Percentiles rank a stretch among this genome's conserved stretches.
These are phyloP conservation scores for Diuraphis noxia DNA, from an alignment of 1,140 invertebrate species.

Conservation along the genomic window DNA sequence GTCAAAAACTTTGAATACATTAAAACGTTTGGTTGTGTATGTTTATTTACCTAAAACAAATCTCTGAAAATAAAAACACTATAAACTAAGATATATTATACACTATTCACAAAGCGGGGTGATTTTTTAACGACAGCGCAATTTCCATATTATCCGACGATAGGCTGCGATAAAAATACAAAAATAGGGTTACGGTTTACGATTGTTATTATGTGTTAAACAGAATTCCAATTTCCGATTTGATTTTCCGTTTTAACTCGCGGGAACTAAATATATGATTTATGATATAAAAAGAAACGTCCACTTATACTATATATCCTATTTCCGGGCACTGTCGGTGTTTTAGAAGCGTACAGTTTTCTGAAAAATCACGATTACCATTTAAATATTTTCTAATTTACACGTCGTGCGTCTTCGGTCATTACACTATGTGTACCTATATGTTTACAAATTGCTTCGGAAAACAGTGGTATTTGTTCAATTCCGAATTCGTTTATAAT, in stretches of 20 bases:
- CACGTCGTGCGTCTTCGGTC: background rate
- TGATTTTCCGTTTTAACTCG: background rate
- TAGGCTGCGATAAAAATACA: background rate
- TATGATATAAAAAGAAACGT: no score
- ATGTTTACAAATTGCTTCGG: no score
- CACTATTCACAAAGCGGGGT: background rate
- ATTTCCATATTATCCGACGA: background rate
- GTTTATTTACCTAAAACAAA: conserved; percentile 1
- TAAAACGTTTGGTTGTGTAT: background rate
- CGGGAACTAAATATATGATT: background rate
- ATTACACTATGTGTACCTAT: no score
- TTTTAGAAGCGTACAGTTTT: background rate
- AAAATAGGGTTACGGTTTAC: background rate
- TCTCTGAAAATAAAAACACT: background rate
- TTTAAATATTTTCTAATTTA: background rate
- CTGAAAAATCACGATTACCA: background rate
- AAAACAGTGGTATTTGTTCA: no score
- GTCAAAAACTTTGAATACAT: background rate
- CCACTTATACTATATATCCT: background rate
- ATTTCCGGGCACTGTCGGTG: background rate
- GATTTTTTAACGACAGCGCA: background rate
- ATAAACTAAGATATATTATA: background rate
- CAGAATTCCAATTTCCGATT: background rate
- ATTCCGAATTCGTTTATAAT: no score
- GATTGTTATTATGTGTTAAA: background rate